Evolutionary conservation across 2,888 invertebrate species (phyloP), one percentile per base, ranked within the genome.

Genomic region (Apotomis betuletana): DNA sequence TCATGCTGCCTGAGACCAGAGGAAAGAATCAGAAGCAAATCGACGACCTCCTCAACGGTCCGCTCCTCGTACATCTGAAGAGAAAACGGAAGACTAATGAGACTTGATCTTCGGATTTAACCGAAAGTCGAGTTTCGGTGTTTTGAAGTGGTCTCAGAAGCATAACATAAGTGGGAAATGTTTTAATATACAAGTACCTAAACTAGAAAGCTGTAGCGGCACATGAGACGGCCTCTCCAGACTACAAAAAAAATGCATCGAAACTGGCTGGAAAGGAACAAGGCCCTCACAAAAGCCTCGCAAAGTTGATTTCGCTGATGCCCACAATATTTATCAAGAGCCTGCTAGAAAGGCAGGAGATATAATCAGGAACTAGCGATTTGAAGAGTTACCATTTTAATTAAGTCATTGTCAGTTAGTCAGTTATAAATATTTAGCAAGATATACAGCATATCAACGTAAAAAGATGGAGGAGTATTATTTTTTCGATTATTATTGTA

Each of bases 1-100:
- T 90, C 9, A 74, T 84, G 0, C 79, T 92, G 61, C 91, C 92
- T 12, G 92, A 92, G 73, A 91, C 92, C 0, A 92, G 85, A 76
- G 90, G 91, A 0, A 89, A 87, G 70, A 86, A 87, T 5, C 89
- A 89, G 63, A 82, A 87, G 62, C 88, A 92, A 75, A 91, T 92
- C 0, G 81, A 88, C 5, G 85, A 89, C 49, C 84, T 81, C 1
- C 76, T 92, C 3, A 84, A 88, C 27, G 90, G 91, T 4, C 88
- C 91, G 0, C 77, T 90, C 68, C 46, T 91, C 1, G 79, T 89
- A 15, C 73, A 81, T 12, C 76, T 74, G 65, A 78, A 67, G 76
- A 81, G 80, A 58, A 87, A 85, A 74, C 61, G 71, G 12, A 71
- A 67, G 12, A 13, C 57, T 5, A 61, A 71, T 12, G 61, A 62